A percentile compares a stretch with the other conserved stretches of the same genome.
Conservation (phyloP, 2,888 invertebrate genomes). For the Drosophila melanosoma region DNA sequence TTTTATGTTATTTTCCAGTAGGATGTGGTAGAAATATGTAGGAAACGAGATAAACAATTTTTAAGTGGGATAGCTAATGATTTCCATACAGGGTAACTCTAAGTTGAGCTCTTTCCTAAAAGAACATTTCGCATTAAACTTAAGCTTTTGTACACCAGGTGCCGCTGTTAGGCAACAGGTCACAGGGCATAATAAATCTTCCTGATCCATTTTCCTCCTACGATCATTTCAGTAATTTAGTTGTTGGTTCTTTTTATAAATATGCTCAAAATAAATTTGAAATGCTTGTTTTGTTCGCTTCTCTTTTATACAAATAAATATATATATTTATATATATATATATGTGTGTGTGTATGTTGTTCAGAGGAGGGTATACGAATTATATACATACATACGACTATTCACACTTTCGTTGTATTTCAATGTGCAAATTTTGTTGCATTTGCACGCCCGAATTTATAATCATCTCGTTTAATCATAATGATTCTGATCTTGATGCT, state of each 20-base stretch:
- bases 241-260: background rate
- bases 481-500: conserved; percentile 8
- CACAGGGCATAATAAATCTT: background rate
- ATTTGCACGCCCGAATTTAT: background rate
- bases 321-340: background rate
- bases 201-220: background rate
- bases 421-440: conserved; percentile 5
- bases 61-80: background rate
- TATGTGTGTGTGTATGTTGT: background rate
- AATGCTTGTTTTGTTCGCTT: background rate
- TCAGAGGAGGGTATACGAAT: background rate
- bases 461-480: background rate
- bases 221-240: background rate
- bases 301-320: background rate
- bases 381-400: background rate
- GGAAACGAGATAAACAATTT: background rate
- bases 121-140: background rate
- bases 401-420: background rate
- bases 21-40: background rate
- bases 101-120: background rate
- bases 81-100: background rate
- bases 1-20: background rate
- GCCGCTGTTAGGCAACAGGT: background rate
- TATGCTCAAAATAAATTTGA: background rate
- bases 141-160: background rate